These are phyloP conservation scores for Mnemiopsis leidyi DNA, from an alignment of 37 sponge, comb jelly and placozoan genomes.

Conservation along the genomic window DNA sequence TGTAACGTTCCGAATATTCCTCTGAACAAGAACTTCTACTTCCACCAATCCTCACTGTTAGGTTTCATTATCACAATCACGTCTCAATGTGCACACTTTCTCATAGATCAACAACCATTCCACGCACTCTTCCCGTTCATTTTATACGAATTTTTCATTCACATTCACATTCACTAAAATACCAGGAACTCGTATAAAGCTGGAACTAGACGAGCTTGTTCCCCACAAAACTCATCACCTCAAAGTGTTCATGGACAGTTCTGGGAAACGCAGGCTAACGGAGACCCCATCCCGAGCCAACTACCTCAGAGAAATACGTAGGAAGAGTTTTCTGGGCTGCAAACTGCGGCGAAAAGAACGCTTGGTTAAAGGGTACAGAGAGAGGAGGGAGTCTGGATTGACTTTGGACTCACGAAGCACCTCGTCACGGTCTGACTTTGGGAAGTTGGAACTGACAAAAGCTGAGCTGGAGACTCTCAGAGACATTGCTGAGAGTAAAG, in stretches of 20 bases:
- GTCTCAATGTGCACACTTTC: not conserved
- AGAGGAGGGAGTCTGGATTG: not conserved
- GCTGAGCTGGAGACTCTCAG: not conserved
- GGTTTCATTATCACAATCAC: no score
- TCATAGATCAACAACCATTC: not conserved
- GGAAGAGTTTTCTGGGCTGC: conserved; percentile 2
- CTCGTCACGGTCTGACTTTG: not conserved
- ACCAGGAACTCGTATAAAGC: not conserved
- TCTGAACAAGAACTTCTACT: conserved; percentile 11
- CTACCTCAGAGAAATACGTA: not conserved
- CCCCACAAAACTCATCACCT: conserved; percentile 11
- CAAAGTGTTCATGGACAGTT: conserved; percentile 15
- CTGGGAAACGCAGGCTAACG: not conserved
- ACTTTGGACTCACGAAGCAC: not conserved
- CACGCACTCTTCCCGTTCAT: not conserved
- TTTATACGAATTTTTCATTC: not conserved
- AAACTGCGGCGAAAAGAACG: not conserved
- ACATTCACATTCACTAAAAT: not conserved
- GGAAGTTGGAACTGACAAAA: not conserved
- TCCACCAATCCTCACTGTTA: conserved; percentile 5
- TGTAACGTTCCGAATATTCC: not conserved
- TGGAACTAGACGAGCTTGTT: not conserved
- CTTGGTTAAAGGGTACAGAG: not conserved
- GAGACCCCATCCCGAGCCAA: not conserved
- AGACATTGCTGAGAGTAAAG: not conserved